Percentiles rank a stretch among this genome's conserved stretches.
These are phyloP conservation scores for Drosophila fungiperda DNA, from an alignment of 2,888 invertebrate genomes.

Conservation along the genomic window DNA sequence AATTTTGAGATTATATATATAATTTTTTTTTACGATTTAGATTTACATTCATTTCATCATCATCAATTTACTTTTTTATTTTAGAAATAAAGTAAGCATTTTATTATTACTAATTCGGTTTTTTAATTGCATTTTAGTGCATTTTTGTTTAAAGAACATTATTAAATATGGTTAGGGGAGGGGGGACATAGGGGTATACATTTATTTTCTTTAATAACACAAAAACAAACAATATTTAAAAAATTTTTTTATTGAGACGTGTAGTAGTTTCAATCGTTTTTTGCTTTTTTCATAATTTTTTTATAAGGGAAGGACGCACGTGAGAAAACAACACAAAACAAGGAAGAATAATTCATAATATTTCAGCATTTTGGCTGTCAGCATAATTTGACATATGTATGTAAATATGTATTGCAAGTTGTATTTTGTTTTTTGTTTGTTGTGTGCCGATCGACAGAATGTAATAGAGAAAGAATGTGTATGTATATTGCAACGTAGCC, in stretches of 20 bases:
- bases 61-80: slow-evolving; percentile 78
- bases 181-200: slow-evolving; percentile 47
- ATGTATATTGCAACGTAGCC: slow-evolving; percentile 70
- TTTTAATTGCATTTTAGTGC: slow-evolving; percentile 72
- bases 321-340: slow-evolving; percentile 67
- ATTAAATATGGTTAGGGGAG: slow-evolving; percentile 56
- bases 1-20: slow-evolving; percentile 72
- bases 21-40: slow-evolving; percentile 74
- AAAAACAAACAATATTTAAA: slow-evolving; percentile 76
- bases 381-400: slow-evolving; percentile 56
- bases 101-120: slow-evolving; percentile 70
- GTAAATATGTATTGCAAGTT: slow-evolving; percentile 43
- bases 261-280: slow-evolving; percentile 10
- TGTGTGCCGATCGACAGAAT: slow-evolving; percentile 49
- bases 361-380: slow-evolving; percentile 45
- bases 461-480: slow-evolving; percentile 51
- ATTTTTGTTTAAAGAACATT: slow-evolving; percentile 73
- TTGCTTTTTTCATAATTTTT: slow-evolving; percentile 13
- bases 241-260: slow-evolving; percentile 61
- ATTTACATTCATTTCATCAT: slow-evolving; percentile 78
- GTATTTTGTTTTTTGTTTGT: slow-evolving; percentile 13
- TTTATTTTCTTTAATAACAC: slow-evolving; percentile 68
- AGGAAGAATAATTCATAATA: slow-evolving; percentile 41
- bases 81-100: slow-evolving; percentile 82
- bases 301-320: slow-evolving; percentile 22